Percentiles rank a stretch among this genome's conserved stretches.
phyloP scores from a whole-genome alignment of 2,888 invertebrate species.

The Tetanocera ferruginea region DNA sequence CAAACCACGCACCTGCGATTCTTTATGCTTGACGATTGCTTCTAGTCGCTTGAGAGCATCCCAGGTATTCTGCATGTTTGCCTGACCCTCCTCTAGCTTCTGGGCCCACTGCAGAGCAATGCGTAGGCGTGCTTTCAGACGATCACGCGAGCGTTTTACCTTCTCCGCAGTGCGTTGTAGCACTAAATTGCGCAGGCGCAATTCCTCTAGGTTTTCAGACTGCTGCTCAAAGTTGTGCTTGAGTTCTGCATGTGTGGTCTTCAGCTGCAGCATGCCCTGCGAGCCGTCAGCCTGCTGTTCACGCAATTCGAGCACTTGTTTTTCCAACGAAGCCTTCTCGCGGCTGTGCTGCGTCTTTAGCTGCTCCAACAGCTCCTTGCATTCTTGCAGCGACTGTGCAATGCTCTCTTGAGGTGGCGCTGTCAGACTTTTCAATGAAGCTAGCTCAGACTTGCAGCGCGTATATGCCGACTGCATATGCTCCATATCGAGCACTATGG shows the following conservation, averaged over 20 bases:
- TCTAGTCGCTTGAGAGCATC: conserved; percentile 66
- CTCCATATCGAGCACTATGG: conserved; percentile 65
- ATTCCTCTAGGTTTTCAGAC: conserved; percentile 49
- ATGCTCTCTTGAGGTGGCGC: conserved; percentile 64
- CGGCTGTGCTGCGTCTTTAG: conserved; percentile 79
- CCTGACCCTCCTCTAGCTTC: conserved; percentile 64
- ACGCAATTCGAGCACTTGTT: conserved; percentile 51
- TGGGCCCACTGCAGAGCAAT: conserved; percentile 67
- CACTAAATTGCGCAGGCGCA: conserved; percentile 51
- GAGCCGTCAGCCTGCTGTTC: conserved; percentile 38
- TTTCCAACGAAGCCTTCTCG: conserved; percentile 76
- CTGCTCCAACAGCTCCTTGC: conserved; percentile 82
- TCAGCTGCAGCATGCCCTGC: conserved; percentile 31
- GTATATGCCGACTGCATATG: conserved; percentile 67
- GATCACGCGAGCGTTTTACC: conserved; percentile 64
- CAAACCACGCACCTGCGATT: conserved; percentile 66
- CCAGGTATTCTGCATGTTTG: conserved; percentile 63
- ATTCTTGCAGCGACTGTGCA: conserved; percentile 79
- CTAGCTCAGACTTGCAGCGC: conserved; percentile 65
- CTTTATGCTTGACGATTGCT: conserved; percentile 67
- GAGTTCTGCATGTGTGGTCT: conserved; percentile 51
- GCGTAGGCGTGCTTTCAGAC: conserved; percentile 64
- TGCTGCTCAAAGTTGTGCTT: conserved; percentile 55
- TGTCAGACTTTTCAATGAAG: conserved; percentile 56
- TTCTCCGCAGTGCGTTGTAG: conserved; percentile 60